Evolutionary conservation across 2,888 invertebrate genomes (phyloP), one percentile per base, ranked within the genome.

Genomic region (Cacoxenus indagator): DNA sequence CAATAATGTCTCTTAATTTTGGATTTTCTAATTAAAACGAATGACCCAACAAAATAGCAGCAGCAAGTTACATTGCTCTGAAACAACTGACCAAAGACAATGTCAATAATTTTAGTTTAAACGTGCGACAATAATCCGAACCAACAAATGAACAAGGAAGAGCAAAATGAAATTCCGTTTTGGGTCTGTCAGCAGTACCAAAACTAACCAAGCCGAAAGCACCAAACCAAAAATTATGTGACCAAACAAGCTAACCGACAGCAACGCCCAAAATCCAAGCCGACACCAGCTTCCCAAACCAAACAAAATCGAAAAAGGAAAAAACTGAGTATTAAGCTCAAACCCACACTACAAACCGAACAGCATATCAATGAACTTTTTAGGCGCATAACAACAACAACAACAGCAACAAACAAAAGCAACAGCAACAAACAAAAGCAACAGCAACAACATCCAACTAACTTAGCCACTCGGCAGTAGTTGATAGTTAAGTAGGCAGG

Each of bases 1-100:
- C 78, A 82, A 76, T 79, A n/a, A n/a, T 82, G 78, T 73, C 74
- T 72, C 78, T 79, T 82, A 79, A 81, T 78, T 81, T 74, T 37
- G 72, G 72, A 81, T 73, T 82, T 75, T 74, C 71, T 72, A 78
- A 73, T 76, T 70, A 72, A 68, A 73, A 69, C 67, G 64, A 70
- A 77, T 65, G 70, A 72, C 26, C 61, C 11, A 19, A n/a, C n/a
- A n/a, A n/a, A 24, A 27, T 3, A n/a, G 19, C 68, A 70, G 55
- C 43, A 65, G 55, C 26, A n/a, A n/a, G n/a, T n/a, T n/a, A n/a
- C n/a, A n/a, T n/a, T n/a, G n/a, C 22, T 45, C 26, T 14, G 17
- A 31, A 65, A 5, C 27, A 59, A 29, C 29, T n/a, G 19, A 31
- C 14, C 31, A n/a, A 67, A 66, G 43, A 31, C 62, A 43, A 37